These are phyloP conservation scores for Eupelmus urozonus DNA, from an alignment of 2,888 invertebrate genomes.

Conservation along the genomic window DNA sequence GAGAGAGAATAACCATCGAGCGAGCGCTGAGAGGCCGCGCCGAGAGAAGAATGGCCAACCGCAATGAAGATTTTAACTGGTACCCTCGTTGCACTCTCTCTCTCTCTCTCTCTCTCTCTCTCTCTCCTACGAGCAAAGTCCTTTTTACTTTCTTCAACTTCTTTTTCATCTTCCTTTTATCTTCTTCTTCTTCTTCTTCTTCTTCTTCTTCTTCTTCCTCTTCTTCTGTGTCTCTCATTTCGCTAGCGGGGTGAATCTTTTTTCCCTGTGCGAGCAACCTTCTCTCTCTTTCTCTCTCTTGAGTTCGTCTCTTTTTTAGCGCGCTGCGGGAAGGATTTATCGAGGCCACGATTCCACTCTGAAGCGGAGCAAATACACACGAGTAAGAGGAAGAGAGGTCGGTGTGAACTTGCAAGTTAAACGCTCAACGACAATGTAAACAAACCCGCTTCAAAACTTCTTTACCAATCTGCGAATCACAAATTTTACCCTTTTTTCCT, in stretches of 20 bases:
- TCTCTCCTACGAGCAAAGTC: slow-evolving; percentile 59
- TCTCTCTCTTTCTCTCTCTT: slow-evolving; percentile 33
- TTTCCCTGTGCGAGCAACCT: slow-evolving; percentile 5
- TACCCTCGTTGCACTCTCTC: slow-evolving; percentile 67
- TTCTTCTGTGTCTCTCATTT: slow-evolving; percentile 41
- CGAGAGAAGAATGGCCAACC: slow-evolving; percentile 70
- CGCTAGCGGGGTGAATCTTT: slow-evolving; percentile 30
- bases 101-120: no score
- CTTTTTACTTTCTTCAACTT: slow-evolving; percentile 61
- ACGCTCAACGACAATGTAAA: slow-evolving; percentile 15
- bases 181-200: slow-evolving; percentile 26
- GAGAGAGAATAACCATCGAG: slow-evolving; percentile 57
- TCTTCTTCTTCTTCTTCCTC: slow-evolving; percentile 21
- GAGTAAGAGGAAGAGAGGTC: neutral
- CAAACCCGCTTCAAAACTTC: slow-evolving; percentile 4
- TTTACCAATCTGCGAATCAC: no score
- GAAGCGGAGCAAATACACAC: slow-evolving; percentile 5
- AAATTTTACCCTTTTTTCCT: no score
- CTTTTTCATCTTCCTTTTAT: slow-evolving; percentile 24
- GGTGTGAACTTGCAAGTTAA: slow-evolving; percentile 23
- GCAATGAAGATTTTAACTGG: slow-evolving; percentile 76
- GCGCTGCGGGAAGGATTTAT: slow-evolving; percentile 52
- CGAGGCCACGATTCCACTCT: slow-evolving; percentile 55
- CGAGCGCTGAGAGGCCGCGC: slow-evolving; percentile 52
- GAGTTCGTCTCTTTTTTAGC: slow-evolving; percentile 20